Base-by-base conservation (phyloP, 2,888 invertebrate genomes). In the Subacronicta megacephala region DNA sequence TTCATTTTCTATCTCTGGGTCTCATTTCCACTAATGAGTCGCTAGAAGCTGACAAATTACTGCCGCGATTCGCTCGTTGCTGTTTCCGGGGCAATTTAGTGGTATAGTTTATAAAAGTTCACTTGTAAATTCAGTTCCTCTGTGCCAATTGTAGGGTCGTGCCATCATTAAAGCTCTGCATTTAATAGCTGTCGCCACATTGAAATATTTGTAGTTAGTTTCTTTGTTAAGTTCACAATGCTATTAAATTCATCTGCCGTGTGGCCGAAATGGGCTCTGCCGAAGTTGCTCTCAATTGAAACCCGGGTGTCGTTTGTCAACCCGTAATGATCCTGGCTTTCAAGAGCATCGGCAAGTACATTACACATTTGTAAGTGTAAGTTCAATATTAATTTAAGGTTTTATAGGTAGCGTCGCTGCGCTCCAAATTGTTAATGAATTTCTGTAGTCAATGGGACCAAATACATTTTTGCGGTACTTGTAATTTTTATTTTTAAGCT, bases 221-320 rank as follows among this genome's bases (percentile, higher is more conserved):
- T 75, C 76, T 75, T 75, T 81, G 81, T 81, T 54, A 50, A 69
- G 65, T 78, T 78, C 69, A 75, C 76, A 77, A 73, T 73, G 76
- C 80, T 71, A 72, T 85, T 82, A 84, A 80, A 80, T 80, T 80
- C 77, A 80, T 73, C 78, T 78, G 77, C 62, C 56, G 75, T 62
- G 66, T 72, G 75, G 77, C 64, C 72, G 71, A 71, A 80, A 82
- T 70, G 75, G 75, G 74, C 69, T 78, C 63, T 75, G 71, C 77
- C 72, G 72, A 83, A 83, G 75, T 79, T 81, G 71, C 74, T 75
- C 72, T 72, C 74, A 78, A 81, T 80, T 77, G 75, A 77, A 75
- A 67, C 72, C 71, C 57, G 70, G 72, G 71, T 76, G 74, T 75
- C 80, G 77, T 81, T 82, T 84, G 81, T 84, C 77, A 80, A 72